Evolutionary conservation across 2,888 invertebrate species (phyloP), one percentile per base, ranked within the genome.

Genomic region (Hypolimnas misippus): DNA sequence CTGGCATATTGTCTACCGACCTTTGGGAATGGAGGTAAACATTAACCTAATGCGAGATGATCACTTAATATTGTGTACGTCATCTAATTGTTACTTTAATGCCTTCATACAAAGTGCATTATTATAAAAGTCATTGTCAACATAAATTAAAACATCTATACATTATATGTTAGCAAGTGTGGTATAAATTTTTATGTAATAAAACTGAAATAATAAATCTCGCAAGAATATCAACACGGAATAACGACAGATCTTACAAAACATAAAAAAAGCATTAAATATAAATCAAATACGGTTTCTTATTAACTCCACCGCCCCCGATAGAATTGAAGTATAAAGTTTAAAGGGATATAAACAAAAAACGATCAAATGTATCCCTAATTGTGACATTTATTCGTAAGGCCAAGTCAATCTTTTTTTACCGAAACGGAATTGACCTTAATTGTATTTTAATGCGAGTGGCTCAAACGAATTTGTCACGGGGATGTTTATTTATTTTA

Each of bases 391-490:
- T 64, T 61, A 49, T 61, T 53, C 59, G 33, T 25, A 21, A 49
- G 33, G 17, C 49, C 21, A 46, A 33, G 31, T 53, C 53, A 64
- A 57, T 57, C 53, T 64, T 58, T 62, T 44, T 56, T 61, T 62
- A 49, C 25, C 1, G 25, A 25, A 60, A 56, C 57, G 56, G 51
- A 65, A 67, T 53, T 65, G 63, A 60, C 69, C 67, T 63, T 49
- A 62, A 67, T 69, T 67, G 63, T 58, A 65, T 65, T 67, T 65
- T 59, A 59, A 67, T 65, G 60, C 51, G 49, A 65, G 42, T 44
- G 62, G 42, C 35, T 40, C 50, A 52, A 58, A 62, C 52, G 21
- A 55, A 62, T 57, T 61, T 52, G 31, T 51, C 55, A 58, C 52
- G 40, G 50, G 25, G 51, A 40, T 38, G 33, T 55, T 55, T 51